Conservation (phyloP, 2,113 vertebrate genomes). For the Callaeas wilsoni region DNA sequence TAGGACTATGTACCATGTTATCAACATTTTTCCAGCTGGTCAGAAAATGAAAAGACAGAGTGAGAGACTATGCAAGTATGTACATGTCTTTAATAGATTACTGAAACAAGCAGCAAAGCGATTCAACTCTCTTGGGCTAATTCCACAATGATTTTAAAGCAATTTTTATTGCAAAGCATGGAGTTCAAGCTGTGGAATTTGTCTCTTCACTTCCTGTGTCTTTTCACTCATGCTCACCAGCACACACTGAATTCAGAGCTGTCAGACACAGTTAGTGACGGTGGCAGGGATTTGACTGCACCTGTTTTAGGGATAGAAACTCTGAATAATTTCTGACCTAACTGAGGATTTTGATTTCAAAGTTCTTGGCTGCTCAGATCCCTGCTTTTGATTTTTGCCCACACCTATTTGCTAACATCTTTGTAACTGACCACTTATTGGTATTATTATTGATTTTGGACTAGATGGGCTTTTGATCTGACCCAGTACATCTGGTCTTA, state of each 20-base stretch:
- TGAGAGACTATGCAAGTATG: neutral
- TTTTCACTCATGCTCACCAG: neutral
- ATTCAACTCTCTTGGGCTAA: neutral
- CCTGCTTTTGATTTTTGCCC: neutral
- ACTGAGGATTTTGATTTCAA: neutral
- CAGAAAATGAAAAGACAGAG: neutral
- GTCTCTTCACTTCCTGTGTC: neutral
- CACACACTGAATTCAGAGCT: neutral
- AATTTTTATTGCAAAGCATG: constrained; percentile 1
- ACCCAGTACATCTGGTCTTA: constrained; percentile 11
- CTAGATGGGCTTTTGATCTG: neutral
- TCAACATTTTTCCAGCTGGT: constrained; percentile 33
- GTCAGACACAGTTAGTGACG: neutral
- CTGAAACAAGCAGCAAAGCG: neutral
- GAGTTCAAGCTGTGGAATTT: constrained; percentile 25
- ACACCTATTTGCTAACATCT: neutral
- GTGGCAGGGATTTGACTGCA: neutral
- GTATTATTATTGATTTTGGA: too few species aligned
- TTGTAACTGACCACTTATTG: neutral
- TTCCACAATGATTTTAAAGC: neutral
- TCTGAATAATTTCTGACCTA: neutral
- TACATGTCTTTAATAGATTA: neutral
- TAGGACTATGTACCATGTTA: neutral
- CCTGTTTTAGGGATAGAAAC: neutral
- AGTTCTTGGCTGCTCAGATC: neutral